These are phyloP conservation scores for Varecia variegata DNA, from an alignment of 2,797 vertebrate species.

Conservation along the genomic window DNA sequence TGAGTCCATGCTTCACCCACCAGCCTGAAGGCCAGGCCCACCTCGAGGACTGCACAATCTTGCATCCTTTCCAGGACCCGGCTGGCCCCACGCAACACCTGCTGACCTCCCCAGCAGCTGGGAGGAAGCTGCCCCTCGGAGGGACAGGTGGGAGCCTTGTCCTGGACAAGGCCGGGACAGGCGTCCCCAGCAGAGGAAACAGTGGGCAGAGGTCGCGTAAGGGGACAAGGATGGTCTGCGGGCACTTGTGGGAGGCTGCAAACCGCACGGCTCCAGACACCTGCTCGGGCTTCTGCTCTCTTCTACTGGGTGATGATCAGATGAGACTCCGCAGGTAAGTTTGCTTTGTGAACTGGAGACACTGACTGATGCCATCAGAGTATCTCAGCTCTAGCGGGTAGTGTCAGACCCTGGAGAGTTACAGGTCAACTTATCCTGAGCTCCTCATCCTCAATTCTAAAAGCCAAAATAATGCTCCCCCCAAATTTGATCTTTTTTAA, in stretches of 20 bases:
- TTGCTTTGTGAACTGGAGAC: background rate
- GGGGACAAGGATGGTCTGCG: no score
- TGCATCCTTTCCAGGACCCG: background rate
- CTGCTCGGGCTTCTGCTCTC: background rate
- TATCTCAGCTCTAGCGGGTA: background rate
- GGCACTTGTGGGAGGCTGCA: background rate
- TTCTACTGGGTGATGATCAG: background rate
- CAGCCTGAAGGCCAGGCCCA: background rate
- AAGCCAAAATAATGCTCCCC: background rate
- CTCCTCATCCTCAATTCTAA: background rate
- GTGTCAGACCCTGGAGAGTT: background rate
- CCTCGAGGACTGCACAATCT: background rate
- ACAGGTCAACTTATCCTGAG: background rate
- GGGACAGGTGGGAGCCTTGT: background rate
- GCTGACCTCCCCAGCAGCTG: background rate
- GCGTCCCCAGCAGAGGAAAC: background rate
- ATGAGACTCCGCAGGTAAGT: background rate
- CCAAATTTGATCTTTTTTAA: fast-evolving
- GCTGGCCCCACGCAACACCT: no score
- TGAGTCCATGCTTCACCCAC: background rate
- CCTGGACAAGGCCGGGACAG: background rate
- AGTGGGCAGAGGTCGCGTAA: fast-evolving
- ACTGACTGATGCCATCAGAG: fast-evolving
- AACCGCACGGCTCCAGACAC: fast-evolving
- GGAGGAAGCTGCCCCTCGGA: background rate